phyloP scores from a whole-genome alignment of 2,113 vertebrate genomes.

The Callaeas wilsoni region DNA sequence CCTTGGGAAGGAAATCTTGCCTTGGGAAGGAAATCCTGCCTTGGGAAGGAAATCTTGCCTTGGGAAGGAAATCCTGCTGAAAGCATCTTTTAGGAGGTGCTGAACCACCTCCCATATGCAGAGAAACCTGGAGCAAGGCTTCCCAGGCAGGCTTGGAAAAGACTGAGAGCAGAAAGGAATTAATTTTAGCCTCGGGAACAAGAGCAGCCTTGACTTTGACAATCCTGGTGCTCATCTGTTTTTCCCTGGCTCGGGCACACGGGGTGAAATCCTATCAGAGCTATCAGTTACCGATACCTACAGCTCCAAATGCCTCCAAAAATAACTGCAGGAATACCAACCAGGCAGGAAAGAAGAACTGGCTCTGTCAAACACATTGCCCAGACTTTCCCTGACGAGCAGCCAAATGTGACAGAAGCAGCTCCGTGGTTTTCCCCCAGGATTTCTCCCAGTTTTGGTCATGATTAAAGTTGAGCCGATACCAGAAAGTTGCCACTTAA shows the following conservation, averaged over 20 bases:
- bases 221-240: not conserved
- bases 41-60: not conserved
- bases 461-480: not conserved
- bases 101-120: not conserved
- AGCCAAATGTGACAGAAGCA: not conserved
- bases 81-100: not conserved
- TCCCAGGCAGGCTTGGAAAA: not conserved
- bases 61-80: not conserved
- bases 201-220: not conserved
- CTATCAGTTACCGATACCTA: not conserved
- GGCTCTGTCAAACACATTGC: slow-evolving; percentile 10
- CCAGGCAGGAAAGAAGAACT: not conserved
- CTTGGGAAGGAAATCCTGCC: not conserved
- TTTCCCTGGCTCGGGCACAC: not conserved
- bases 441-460: not conserved
- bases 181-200: not conserved
- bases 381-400: not conserved
- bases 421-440: not conserved
- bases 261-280: not conserved
- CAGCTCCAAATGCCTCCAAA: slow-evolving; percentile 14
- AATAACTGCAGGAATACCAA: not conserved
- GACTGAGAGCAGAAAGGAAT: not conserved
- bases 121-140: not conserved
- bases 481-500: not conserved
- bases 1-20: not conserved